Conservation (phyloP, 2,113 vertebrate species). For the Phoenicopterus ruber region DNA sequence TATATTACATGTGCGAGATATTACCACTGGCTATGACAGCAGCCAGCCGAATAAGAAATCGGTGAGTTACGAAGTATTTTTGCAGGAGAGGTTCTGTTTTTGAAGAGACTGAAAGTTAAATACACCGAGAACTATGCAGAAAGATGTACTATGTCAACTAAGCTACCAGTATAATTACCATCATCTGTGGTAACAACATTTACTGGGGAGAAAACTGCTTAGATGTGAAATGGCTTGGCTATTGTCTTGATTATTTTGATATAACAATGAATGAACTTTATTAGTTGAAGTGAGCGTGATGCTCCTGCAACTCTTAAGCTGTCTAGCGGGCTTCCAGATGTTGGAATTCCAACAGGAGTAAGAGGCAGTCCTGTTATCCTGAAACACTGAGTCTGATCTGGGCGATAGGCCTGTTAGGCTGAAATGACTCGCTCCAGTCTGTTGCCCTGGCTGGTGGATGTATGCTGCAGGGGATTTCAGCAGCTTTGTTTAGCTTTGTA, state of each 20-base stretch:
- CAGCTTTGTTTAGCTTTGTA: not conserved
- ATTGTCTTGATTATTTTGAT: accelerated
- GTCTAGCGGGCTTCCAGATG: not conserved
- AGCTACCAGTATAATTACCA: not conserved
- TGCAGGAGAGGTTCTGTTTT: not conserved
- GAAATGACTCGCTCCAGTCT: not conserved
- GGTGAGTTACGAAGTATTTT: constrained; percentile 63
- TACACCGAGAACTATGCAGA: accelerated
- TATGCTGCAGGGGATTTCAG: not conserved
- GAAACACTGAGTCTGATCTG: not conserved
- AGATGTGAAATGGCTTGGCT: not conserved
- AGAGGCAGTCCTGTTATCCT: not conserved
- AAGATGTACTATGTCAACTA: accelerated
- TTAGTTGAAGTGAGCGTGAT: accelerated
- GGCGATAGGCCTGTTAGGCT: not conserved
- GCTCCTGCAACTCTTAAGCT: not conserved
- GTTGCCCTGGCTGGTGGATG: not conserved
- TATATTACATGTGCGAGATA: constrained; percentile 82
- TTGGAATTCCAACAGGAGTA: not conserved
- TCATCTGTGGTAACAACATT: not conserved
- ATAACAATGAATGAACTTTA: accelerated
- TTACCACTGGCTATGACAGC: constrained; percentile 93
- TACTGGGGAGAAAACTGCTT: not conserved
- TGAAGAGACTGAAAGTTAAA: not conserved
- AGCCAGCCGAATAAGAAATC: constrained; percentile 79